Conservation (phyloP, 2,888 invertebrate genomes). For the Pogonocherus hispidulus region DNA sequence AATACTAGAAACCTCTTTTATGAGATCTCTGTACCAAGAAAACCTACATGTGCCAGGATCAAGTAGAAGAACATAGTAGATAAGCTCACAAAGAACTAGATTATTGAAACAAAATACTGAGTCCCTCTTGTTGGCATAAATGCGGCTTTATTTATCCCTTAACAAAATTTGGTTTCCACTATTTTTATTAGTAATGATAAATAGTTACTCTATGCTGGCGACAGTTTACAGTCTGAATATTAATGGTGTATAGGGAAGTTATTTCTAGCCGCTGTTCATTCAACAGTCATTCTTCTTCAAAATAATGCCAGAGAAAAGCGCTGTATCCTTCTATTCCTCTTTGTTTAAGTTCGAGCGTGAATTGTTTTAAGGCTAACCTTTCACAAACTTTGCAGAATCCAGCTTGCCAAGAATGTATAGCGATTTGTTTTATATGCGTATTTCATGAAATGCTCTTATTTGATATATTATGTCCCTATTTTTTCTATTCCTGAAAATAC, state of each 20-base stretch:
- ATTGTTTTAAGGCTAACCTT: neutral
- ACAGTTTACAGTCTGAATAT: conserved; percentile 2
- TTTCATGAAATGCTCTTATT: too few relatives aligned
- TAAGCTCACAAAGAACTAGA: too few relatives aligned
- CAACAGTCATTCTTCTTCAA: neutral
- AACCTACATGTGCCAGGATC: too few relatives aligned
- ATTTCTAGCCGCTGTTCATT: neutral
- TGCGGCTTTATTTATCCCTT: neutral
- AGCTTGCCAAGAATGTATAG: neutral
- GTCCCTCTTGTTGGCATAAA: too few relatives aligned
- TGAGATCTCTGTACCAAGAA: too few relatives aligned
- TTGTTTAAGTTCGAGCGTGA: neutral
- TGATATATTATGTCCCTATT: too few relatives aligned
- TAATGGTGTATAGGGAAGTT: conserved; percentile 6
- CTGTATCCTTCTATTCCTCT: neutral
- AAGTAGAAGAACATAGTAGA: too few relatives aligned
- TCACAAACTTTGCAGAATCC: neutral
- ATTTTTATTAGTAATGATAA: neutral
- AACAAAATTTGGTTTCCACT: neutral
- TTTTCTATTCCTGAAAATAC: too few relatives aligned
- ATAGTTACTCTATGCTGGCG: conserved; percentile 1
- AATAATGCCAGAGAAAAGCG: conserved; percentile 6
- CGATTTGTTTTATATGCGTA: too few relatives aligned
- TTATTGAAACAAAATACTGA: too few relatives aligned
- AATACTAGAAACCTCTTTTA: too few relatives aligned